These are phyloP conservation scores for Dione juno DNA, from an alignment of 2,888 invertebrate genomes.

Conservation along the genomic window DNA sequence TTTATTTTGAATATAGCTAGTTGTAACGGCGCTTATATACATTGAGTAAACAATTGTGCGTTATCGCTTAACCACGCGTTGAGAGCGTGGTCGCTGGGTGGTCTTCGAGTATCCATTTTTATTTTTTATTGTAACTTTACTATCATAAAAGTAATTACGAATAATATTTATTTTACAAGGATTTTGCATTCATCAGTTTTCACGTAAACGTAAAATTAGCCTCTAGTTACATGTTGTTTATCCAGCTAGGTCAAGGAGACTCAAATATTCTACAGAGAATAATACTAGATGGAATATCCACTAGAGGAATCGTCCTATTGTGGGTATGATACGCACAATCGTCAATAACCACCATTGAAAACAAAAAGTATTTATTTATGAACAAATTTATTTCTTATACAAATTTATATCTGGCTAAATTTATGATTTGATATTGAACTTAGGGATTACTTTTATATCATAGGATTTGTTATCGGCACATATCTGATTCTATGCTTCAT, in stretches of 20 bases:
- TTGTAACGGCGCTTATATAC: neutral
- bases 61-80: constrained; percentile 50
- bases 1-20: constrained; percentile 15
- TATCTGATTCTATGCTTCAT: neutral
- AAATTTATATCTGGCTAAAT: neutral
- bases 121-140: neutral
- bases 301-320: too few species aligned
- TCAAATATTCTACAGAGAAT: too few species aligned
- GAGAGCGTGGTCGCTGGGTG: constrained; percentile 51
- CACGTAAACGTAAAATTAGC: neutral
- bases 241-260: too few species aligned
- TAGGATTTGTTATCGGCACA: neutral
- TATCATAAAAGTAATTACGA: too few species aligned
- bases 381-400: too few species aligned
- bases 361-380: too few species aligned
- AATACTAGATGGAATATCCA: too few species aligned
- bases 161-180: neutral
- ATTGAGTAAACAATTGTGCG: constrained; percentile 30
- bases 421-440: neutral
- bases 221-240: too few species aligned
- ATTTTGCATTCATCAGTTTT: neutral
- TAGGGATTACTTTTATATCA: neutral
- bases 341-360: too few species aligned
- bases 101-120: constrained; percentile 37
- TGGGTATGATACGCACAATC: too few species aligned